Base-by-base conservation (phyloP, 2,888 invertebrate genomes). In the Epiblema foenella region DNA sequence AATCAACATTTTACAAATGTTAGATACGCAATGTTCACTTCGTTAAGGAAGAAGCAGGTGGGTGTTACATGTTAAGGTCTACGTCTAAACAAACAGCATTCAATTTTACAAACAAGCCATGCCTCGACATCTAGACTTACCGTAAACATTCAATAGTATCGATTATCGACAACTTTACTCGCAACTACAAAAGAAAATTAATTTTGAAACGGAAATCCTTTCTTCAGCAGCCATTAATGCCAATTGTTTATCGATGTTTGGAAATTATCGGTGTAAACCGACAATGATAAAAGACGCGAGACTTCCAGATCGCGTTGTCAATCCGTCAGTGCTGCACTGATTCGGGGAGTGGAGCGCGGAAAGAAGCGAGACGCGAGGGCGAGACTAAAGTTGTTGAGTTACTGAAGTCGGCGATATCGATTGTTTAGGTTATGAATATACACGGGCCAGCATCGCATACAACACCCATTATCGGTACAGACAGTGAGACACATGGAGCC, bases 111-210 rank as follows among this genome's bases (percentile, higher is more conserved):
- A 71, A 66, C 74, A 90, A 91, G 92, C 91, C 91, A 89, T 91
- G 91, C 91, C 77, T 74, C 77, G 75, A 83, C 76, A 79, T 74
- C 65, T 75, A 80, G 79, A 90, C 92, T 92, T 88, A 93, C 91
- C 90, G 85, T 86, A 86, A 86, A 86, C 85, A 85, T 83, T 85
- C 84, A 81, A 85, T 87, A 85, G 87, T 86, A 88, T 88, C 88
- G 89, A 92, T 85, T 89, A 92, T 92, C 91, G 92, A 91, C 89
- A 92, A 91, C 89, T 91, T 91, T 90, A 91, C 91, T 91, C 86
- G 82, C 83, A 83, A 84, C 88, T 89, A 91, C 86, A 76, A 79
- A 79, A 83, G 67, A 74, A 79, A 81, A 82, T 82, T 79, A 85
- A 85, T 90, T 91, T 90, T 84, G 82, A 87, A 88, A 87, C 78